Conservation (phyloP, 2,113 vertebrate genomes). For the Carlito syrichta region DNA sequence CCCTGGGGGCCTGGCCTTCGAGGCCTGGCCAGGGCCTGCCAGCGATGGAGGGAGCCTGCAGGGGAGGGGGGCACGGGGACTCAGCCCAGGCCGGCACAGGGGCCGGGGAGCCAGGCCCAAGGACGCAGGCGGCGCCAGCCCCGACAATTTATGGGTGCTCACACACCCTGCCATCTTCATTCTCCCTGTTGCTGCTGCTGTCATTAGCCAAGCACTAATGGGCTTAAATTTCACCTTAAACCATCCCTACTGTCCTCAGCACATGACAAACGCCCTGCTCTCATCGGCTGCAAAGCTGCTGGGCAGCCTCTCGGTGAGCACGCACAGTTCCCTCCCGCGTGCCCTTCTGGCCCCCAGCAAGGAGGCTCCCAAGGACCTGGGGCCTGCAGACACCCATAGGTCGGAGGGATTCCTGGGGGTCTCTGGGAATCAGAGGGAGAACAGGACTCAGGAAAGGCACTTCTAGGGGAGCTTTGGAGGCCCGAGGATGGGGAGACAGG, state of each 20-base stretch:
- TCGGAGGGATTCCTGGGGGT: neutral
- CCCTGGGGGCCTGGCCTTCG: neutral
- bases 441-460: neutral
- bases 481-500: neutral
- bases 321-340: neutral
- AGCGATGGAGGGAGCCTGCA: neutral
- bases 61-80: neutral
- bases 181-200: slow-evolving; percentile 29
- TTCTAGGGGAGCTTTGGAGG: neutral
- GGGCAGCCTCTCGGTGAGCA: neutral
- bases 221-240: slow-evolving; percentile 67
- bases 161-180: slow-evolving; percentile 47
- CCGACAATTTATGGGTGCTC: slow-evolving; percentile 31
- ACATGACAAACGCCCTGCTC: slow-evolving; percentile 40
- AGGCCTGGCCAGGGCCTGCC: neutral
- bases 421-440: neutral
- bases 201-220: slow-evolving; percentile 63
- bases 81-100: neutral
- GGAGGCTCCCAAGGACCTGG: neutral
- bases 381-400: neutral
- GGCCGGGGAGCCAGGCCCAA: neutral
- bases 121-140: neutral
- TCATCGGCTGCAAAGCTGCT: neutral
- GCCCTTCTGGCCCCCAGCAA: neutral
- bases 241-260: slow-evolving; percentile 45